phyloP scores from a whole-genome alignment of 53 echinoderm and acorn worm species.

The Stichopus horrens region DNA sequence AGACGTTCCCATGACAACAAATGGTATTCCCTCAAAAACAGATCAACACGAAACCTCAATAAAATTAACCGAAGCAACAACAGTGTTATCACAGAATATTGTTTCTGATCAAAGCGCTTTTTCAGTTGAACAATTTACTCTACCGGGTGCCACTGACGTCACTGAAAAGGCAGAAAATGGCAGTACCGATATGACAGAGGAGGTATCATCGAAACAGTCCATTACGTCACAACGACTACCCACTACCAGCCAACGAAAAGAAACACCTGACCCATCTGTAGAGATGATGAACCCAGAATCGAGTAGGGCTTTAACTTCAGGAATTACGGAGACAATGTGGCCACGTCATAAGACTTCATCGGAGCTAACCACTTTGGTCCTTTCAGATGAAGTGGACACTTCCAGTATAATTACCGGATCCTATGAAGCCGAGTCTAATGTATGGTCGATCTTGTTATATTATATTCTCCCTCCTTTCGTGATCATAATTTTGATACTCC shows the following conservation, averaged over 20 bases:
- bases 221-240: neutral
- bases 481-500: conserved; percentile 3
- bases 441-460: neutral
- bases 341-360: neutral
- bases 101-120: no score
- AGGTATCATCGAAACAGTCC: no score
- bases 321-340: neutral
- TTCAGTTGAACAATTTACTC: no score
- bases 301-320: no score
- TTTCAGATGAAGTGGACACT: neutral
- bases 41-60: no score
- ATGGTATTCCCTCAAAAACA: neutral
- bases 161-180: no score
- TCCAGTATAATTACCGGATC: neutral
- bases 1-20: neutral
- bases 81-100: no score
- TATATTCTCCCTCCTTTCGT: conserved; percentile 1
- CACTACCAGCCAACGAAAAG: neutral
- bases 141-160: no score
- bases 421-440: neutral
- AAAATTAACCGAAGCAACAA: no score
- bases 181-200: no score
- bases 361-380: neutral
- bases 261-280: neutral
- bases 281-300: neutral